A percentile compares a stretch with the other conserved stretches of the same genome.
phyloP scores from a whole-genome alignment of 2,113 vertebrate genomes.

The Actinemys pallida region DNA sequence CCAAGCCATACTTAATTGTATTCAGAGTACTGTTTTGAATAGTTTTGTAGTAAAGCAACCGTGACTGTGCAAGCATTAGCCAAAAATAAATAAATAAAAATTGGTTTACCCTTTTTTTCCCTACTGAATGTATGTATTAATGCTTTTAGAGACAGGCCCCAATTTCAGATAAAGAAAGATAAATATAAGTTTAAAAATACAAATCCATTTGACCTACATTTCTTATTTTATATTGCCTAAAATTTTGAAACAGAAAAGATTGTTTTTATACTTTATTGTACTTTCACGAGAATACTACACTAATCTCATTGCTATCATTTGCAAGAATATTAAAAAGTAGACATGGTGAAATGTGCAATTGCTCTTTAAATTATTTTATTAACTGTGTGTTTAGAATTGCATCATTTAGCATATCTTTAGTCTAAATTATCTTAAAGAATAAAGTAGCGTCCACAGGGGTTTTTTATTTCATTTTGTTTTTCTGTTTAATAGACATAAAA shows the following conservation, averaged over 20 bases:
- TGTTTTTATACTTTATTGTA: background rate
- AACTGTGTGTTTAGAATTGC: background rate
- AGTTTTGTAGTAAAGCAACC: background rate
- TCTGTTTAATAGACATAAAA: slow-evolving; percentile 12
- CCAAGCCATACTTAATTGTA: background rate
- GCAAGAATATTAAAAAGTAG: background rate
- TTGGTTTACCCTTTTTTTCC: rapidly evolving
- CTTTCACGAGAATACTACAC: background rate
- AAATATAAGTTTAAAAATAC: background rate
- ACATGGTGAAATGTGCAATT: background rate
- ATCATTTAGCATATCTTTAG: background rate
- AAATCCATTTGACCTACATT: background rate
- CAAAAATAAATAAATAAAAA: background rate
- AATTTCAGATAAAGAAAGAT: background rate
- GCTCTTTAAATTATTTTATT: background rate
- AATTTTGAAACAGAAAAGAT: background rate
- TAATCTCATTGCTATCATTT: background rate
- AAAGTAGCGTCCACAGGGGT: background rate
- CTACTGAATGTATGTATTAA: background rate
- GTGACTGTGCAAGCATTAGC: background rate
- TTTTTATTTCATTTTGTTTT: background rate
- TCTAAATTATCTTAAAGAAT: background rate
- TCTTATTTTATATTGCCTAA: background rate
- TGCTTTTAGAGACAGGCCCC: background rate
- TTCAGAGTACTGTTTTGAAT: background rate